Base-by-base conservation (phyloP, 2,113 vertebrate genomes). In the Promerops cafer region DNA sequence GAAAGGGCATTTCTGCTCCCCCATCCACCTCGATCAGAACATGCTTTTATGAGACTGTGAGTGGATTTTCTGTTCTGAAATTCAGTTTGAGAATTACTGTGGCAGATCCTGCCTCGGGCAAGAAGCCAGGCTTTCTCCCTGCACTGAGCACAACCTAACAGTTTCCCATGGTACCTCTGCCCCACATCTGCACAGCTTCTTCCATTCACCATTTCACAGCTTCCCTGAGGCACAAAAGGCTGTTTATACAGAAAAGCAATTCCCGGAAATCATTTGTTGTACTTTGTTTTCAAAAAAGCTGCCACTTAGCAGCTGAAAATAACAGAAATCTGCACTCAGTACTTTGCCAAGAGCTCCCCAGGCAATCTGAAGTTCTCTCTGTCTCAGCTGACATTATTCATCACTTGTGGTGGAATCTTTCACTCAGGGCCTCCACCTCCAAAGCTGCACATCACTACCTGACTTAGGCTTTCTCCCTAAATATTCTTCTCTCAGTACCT, bases 221-320 rank as follows among this genome's bases (percentile, higher is more conserved):
- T 72, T 65, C 91, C 79, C 71, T 24, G 22, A 23, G 79, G 63
- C 86, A 94, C 66, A 92, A 92, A 92, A 90, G 42, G 56, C 65
- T 87, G 72, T 75, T 92, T 88, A 69, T 7, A 60, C 1, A 1
- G 54, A 88, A 88, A 69, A 83, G 50, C 75, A 86, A 76, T 44
- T 88, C 63, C 7, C 3, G 0, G 40, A 92, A 92, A 90, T 76
- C 2, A 69, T 86, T 88, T 90, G 75, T 79, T 80, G 53, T n/a
- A 76, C 86, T 85, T 90, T 70, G 44, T 88, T 94, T 83, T 61
- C 44, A 68, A 93, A 88, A 83, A 92, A 88, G 66, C 79, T 93
- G 66, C 83, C 80, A 88, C n/a, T 88, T 79, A 83, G 40, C 53
- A 69, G 28, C 66, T 76, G 83, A 80, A 90, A 86, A 79, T 86